These are phyloP conservation scores for Pseudomyrmex concolor DNA, from an alignment of 1,140 invertebrate species.

Conservation along the genomic window DNA sequence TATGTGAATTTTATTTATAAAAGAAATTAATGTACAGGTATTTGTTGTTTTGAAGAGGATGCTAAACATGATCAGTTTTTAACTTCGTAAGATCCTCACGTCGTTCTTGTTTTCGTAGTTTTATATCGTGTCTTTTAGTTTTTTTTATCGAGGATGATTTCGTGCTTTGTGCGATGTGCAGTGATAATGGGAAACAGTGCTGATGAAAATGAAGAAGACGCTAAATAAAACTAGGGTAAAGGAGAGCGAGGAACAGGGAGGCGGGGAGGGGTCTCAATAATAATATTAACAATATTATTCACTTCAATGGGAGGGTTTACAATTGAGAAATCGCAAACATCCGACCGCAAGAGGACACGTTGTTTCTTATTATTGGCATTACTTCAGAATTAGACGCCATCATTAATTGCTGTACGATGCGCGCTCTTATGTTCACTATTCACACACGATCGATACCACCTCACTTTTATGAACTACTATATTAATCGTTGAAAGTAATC, in stretches of 20 bases:
- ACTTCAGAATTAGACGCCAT: constrained; percentile 33
- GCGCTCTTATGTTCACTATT: constrained; percentile 17
- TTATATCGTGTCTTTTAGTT: constrained; percentile 23
- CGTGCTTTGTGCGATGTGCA: constrained; percentile 7
- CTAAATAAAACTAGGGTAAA: constrained; percentile 21
- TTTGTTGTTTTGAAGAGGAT: constrained; percentile 34
- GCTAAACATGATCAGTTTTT: constrained; percentile 51
- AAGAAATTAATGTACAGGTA: constrained; percentile 74
- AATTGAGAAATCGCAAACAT: constrained; percentile 25
- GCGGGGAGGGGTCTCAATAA: background rate
- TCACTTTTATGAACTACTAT: constrained; percentile 43
- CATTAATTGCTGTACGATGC: constrained; percentile 2
- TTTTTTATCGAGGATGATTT: constrained; percentile 24
- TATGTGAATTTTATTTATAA: constrained; percentile 71
- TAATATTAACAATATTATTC: constrained; percentile 32
- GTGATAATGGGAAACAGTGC: background rate
- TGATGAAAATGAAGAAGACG: background rate
- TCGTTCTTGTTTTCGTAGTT: constrained; percentile 17
- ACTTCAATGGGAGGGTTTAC: background rate
- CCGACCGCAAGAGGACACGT: background rate
- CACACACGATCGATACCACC: constrained; percentile 44
- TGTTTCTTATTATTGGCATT: constrained; percentile 16
- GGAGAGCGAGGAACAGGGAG: background rate
- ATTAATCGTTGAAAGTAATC: constrained; percentile 44
- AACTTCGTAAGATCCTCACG: constrained; percentile 45